These are phyloP conservation scores for Helicoverpa armigera DNA, from an alignment of 1,140 invertebrate species.

Conservation along the genomic window DNA sequence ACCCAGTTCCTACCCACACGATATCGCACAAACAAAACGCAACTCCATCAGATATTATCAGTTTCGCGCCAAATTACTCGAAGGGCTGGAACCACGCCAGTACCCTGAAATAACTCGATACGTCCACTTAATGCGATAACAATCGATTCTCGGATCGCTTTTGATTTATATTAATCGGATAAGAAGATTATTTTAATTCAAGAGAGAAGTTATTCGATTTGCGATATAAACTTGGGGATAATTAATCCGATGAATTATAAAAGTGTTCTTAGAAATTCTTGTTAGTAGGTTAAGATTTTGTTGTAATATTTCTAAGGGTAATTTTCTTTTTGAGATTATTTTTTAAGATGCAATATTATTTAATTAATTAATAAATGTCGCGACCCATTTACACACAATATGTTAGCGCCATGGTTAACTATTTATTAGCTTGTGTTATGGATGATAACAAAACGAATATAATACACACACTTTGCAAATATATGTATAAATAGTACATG, in stretches of 20 bases:
- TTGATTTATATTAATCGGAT: constrained; percentile 34
- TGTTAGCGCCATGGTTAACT: no score
- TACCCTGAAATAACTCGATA: constrained; percentile 25
- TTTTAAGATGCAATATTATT: no score
- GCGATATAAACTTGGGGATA: background rate
- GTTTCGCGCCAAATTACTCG: constrained; percentile 29
- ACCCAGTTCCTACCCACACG: background rate
- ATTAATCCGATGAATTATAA: background rate
- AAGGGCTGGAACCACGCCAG: constrained; percentile 41
- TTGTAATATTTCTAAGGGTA: no score
- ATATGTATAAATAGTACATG: no score
- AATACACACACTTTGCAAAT: no score
- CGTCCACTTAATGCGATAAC: constrained; percentile 31
- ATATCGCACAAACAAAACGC: constrained; percentile 1
- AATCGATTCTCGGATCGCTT: constrained; percentile 38
- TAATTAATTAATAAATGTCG: no score
- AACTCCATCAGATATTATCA: constrained; percentile 35
- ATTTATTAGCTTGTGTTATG: no score
- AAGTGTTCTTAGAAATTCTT: background rate
- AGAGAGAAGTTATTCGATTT: background rate
- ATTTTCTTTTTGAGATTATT: no score
- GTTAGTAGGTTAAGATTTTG: background rate
- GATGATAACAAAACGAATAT: no score
- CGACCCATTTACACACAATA: no score
- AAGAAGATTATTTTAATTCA: constrained; percentile 6